Evolutionary conservation across 2,797 vertebrate species (phyloP).

Genomic region (Danio kyathit): DNA sequence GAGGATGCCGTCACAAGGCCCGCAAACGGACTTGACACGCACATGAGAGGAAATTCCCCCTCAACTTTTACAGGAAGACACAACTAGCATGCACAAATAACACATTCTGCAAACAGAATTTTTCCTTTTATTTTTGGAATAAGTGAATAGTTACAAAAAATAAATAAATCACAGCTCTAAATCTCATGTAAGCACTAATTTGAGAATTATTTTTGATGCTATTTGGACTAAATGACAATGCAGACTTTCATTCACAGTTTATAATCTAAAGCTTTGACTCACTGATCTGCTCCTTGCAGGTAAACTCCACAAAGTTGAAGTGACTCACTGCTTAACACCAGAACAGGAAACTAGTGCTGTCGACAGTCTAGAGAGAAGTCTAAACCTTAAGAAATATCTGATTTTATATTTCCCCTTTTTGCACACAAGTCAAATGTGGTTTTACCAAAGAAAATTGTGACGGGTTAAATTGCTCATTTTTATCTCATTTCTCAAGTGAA

Average conservation of each 20-base stretch:
- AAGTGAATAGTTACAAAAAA: background rate
- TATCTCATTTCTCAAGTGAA: too few relatives aligned
- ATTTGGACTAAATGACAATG: background rate
- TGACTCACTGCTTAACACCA: constrained; percentile 1
- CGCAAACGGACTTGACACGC: constrained; percentile 40
- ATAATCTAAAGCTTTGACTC: background rate
- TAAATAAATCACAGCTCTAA: background rate
- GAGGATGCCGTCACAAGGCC: constrained; percentile 12
- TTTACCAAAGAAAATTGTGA: background rate
- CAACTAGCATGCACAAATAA: background rate
- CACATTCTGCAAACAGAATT: background rate
- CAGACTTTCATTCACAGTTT: background rate
- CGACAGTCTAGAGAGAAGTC: background rate
- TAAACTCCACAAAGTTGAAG: background rate
- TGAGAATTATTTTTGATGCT: background rate
- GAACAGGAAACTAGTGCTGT: constrained; percentile 10
- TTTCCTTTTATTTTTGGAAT: background rate
- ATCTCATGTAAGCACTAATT: background rate
- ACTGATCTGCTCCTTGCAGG: background rate
- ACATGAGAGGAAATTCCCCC: constrained; percentile 17
- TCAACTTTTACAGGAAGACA: constrained; percentile 8
- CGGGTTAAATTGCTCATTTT: too few relatives aligned
- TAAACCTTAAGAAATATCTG: too few relatives aligned
- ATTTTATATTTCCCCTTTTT: background rate
- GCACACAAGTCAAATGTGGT: background rate